Evolutionary conservation across 2,113 vertebrate species (phyloP).

Genomic region (Pelecanoides urinatrix): DNA sequence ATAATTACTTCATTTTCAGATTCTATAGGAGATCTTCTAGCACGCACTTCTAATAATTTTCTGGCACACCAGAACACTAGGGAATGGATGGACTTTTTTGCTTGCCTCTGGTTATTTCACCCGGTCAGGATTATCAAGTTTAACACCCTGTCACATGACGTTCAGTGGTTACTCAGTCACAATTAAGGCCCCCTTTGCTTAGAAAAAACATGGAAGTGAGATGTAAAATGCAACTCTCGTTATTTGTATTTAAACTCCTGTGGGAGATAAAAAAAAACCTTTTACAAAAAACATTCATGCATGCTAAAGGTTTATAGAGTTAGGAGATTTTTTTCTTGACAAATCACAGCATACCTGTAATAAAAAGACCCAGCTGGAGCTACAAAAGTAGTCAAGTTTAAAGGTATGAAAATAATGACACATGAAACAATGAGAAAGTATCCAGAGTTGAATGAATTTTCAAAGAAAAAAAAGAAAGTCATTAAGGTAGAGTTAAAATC

Average conservation of each 20-base stretch:
- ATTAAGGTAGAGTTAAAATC: slow-evolving; percentile 64
- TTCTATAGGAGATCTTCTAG: not conserved
- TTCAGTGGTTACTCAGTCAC: not conserved
- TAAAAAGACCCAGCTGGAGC: not conserved
- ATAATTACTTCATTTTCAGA: not conserved
- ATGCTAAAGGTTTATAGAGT: not conserved
- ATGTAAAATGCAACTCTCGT: not conserved
- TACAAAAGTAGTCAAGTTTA: not conserved
- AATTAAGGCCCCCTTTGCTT: not conserved
- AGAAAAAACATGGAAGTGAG: not conserved
- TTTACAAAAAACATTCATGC: not conserved
- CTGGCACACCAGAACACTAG: not conserved
- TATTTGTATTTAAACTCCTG: not conserved
- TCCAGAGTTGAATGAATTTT: slow-evolving; percentile 11
- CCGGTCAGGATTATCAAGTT: not conserved
- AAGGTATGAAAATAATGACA: not conserved
- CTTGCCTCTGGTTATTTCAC: not conserved
- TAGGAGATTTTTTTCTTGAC: not conserved
- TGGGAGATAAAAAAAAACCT: not conserved
- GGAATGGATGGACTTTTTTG: not conserved
- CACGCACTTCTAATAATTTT: not conserved
- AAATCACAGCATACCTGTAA: not conserved
- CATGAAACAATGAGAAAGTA: not conserved
- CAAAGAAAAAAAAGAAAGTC: slow-evolving; percentile 4
- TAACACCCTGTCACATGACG: not conserved